phyloP scores from a whole-genome alignment of 2,888 invertebrate species.

The Stictocephala bisonia region DNA sequence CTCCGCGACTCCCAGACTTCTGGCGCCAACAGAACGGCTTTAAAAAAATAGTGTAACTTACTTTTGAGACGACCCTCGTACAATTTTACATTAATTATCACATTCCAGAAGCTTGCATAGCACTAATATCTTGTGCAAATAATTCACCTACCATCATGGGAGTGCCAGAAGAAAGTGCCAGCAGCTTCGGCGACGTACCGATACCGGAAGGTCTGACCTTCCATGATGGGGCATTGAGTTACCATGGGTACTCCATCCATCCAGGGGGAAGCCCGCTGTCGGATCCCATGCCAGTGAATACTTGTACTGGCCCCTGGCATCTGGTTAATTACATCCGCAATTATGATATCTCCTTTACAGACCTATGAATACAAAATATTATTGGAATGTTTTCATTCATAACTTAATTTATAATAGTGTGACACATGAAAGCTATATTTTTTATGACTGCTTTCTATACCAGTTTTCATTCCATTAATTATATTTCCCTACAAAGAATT shows the following conservation, averaged over 20 bases:
- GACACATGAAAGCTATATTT: no score
- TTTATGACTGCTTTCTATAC: no score
- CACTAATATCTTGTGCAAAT: neutral
- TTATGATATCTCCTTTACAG: constrained; percentile 70
- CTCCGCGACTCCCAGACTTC: no score
- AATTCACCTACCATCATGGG: constrained; percentile 70
- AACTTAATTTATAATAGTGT: no score
- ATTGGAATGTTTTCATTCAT: no score
- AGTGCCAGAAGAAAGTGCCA: constrained; percentile 81
- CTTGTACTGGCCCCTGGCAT: constrained; percentile 75
- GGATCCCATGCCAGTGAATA: constrained; percentile 81
- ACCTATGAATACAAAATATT: no score
- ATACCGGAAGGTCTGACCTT: constrained; percentile 77
- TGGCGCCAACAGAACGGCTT: no score
- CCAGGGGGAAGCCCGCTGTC: constrained; percentile 73
- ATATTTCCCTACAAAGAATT: no score
- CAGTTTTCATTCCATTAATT: no score
- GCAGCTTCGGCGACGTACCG: constrained; percentile 75
- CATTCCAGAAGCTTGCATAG: no score
- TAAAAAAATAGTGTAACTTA: no score
- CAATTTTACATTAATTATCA: constrained; percentile 46
- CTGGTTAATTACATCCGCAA: constrained; percentile 79
- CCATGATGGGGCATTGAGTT: constrained; percentile 80
- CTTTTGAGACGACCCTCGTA: no score
- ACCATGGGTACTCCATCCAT: constrained; percentile 84